Evolutionary conservation across 2,888 invertebrate species (phyloP).

Genomic region (Iphiclides podalirius): DNA sequence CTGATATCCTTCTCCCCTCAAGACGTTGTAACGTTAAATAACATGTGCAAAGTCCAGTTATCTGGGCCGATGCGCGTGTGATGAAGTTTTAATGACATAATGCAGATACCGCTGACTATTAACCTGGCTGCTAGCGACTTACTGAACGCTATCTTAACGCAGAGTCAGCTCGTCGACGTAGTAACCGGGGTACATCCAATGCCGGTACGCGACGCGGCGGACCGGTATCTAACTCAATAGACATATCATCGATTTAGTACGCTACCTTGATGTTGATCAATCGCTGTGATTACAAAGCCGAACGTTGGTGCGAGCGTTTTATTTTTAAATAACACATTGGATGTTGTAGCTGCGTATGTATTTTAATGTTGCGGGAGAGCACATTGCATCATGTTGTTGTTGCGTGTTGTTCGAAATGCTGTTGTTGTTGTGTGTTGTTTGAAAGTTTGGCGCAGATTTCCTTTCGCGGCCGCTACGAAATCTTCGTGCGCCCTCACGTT

Average conservation of each 20-base stretch:
- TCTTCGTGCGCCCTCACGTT: no score
- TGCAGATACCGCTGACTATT: slow-evolving; percentile 71
- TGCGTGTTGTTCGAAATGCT: slow-evolving; percentile 22
- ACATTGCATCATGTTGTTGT: no score
- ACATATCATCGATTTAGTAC: slow-evolving; percentile 53
- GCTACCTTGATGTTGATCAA: slow-evolving; percentile 48
- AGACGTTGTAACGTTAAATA: slow-evolving; percentile 33
- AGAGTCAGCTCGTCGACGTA: no score
- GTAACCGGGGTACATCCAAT: no score
- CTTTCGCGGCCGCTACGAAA: no score
- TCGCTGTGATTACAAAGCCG: slow-evolving; percentile 45
- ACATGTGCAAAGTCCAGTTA: slow-evolving; percentile 59
- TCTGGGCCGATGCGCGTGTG: slow-evolving; percentile 51
- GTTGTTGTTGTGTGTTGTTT: slow-evolving; percentile 35
- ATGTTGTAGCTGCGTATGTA: no score
- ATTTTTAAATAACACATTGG: slow-evolving; percentile 40
- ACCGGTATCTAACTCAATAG: slow-evolving; percentile 39
- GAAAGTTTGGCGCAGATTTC: no score
- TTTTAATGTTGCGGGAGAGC: slow-evolving; percentile 37
- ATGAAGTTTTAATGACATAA: slow-evolving; percentile 76
- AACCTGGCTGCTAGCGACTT: slow-evolving; percentile 50
- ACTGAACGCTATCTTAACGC: slow-evolving; percentile 61
- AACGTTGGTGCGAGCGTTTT: slow-evolving; percentile 26
- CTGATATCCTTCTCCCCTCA: no score
- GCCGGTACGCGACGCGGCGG: slow-evolving; percentile 38